phyloP scores from a whole-genome alignment of 2,888 invertebrate species.

The Brachyptera risi region DNA sequence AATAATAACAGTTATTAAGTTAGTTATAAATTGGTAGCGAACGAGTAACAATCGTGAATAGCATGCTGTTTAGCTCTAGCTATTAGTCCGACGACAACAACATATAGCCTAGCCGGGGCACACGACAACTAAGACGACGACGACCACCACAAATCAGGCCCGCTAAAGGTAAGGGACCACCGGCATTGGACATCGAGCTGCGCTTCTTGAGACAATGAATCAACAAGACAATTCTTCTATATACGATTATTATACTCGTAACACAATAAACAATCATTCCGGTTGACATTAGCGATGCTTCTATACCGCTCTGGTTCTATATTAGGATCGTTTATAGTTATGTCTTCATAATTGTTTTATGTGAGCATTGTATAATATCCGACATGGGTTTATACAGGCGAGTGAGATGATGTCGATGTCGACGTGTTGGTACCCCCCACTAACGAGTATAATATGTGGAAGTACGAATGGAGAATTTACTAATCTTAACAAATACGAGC shows the following conservation, averaged over 20 bases:
- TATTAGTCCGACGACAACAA: neutral
- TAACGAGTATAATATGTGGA: too few relatives aligned
- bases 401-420: too few relatives aligned
- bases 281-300: too few relatives aligned
- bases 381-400: too few relatives aligned
- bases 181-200: neutral
- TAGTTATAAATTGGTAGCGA: too few relatives aligned
- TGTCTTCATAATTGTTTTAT: constrained; percentile 15
- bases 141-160: constrained; percentile 14
- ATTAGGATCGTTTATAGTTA: neutral
- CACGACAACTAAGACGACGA: neutral
- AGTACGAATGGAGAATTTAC: too few relatives aligned
- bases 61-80: neutral
- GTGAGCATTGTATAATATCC: too few relatives aligned
- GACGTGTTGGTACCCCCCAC: too few relatives aligned
- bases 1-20: too few relatives aligned
- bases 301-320: constrained; percentile 1
- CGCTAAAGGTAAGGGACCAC: constrained; percentile 9
- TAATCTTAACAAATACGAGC: too few relatives aligned
- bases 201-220: neutral
- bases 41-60: too few relatives aligned
- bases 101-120: too few relatives aligned
- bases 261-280: constrained; percentile 15
- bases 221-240: constrained; percentile 11
- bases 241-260: constrained; percentile 1